Evolutionary conservation across 2,888 invertebrate species (phyloP), one percentile per base, ranked within the genome.

Genomic region (Pseudococcus longispinus): DNA sequence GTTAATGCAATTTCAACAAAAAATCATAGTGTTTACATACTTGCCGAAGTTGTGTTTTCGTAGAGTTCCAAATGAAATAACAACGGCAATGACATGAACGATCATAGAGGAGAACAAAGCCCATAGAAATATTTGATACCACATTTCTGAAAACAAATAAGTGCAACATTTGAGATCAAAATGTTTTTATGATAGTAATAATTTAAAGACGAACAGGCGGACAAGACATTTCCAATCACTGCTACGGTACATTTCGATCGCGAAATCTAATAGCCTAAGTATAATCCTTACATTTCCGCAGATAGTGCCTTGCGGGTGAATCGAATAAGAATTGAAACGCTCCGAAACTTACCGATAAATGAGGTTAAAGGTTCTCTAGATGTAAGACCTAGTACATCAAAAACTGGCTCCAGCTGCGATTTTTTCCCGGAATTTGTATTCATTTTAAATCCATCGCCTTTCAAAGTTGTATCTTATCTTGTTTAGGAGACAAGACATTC

Each of bases 121-220:
- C 97, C 98, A 98, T 90, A 98, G 92, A 92, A 98, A 98, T 91
- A 98, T 95, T 90, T 97, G 96, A 91, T 97, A 98, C 98, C 98
- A 98, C 96, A 98, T 98, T 92, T 97, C 97, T 92, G 94, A 11
- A 60, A 51, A 51, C 51, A 51, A n/a, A n/a, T 18, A 51, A 51
- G 6, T 51, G 8, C 5, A 51, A 51, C 13, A 9, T 9, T 44
- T 32, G 32, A 32, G 6, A 32, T 32, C 32, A 32, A 6, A 32
- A 32, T 9, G 13, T 9, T 44, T 37, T 4, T 37, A 37, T 4
- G 37, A 4, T 6, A 37, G 37, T 4, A 37, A 37, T 8, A 37
- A 37, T 37, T n/a, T n/a, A n/a, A 37, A 37, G 4, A 37, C 8
- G 37, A 37, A 37, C 37, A 37, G 4, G 8, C 5, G 37, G 4